phyloP scores from a whole-genome alignment of 2,113 vertebrate genomes.

The Tupaia chinensis region DNA sequence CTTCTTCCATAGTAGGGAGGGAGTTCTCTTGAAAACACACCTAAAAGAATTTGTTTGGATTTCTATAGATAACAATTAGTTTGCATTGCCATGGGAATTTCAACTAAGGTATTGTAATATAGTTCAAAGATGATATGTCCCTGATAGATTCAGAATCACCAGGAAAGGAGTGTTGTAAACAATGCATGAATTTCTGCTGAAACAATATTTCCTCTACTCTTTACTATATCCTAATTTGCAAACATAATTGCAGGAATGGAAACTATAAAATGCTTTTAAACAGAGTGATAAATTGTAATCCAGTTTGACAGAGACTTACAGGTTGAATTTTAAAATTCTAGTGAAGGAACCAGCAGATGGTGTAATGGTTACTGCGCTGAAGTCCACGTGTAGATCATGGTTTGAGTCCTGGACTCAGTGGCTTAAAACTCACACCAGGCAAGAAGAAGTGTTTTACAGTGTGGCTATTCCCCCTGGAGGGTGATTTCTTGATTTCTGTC shows the following conservation, averaged over 20 bases:
- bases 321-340: neutral
- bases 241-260: neutral
- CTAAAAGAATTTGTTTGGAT: neutral
- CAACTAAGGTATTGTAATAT: neutral
- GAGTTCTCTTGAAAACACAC: neutral
- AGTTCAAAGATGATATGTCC: neutral
- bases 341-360: neutral
- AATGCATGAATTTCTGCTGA: neutral
- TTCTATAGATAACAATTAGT: neutral
- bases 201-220: neutral
- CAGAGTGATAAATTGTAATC: neutral
- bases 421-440: too few species aligned
- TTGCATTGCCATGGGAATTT: neutral
- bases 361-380: too few species aligned
- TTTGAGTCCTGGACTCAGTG: too few species aligned
- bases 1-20: neutral
- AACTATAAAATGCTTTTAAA: neutral
- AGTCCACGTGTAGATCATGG: too few species aligned
- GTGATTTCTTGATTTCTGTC: too few species aligned
- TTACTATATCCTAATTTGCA: neutral
- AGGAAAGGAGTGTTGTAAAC: neutral
- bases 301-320: neutral
- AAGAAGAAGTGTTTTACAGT: too few species aligned
- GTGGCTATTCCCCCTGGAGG: too few species aligned
- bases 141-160: neutral